Evolutionary conservation across 2,797 vertebrate species (phyloP).

Genomic region (Eupleurogrammus muticus): DNA sequence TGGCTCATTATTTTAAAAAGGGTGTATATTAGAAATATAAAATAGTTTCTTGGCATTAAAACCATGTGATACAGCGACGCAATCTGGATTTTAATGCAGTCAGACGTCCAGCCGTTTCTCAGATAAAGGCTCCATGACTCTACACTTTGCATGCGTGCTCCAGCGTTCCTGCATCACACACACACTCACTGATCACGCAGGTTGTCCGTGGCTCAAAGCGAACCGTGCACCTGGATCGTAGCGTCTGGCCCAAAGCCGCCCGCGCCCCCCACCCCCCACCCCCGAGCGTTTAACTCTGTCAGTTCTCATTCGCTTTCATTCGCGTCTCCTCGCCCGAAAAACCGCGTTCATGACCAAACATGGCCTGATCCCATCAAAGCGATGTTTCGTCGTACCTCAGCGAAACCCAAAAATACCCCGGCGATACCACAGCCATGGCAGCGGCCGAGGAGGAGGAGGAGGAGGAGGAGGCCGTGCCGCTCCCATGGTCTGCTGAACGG

Average conservation of each 20-base stretch:
- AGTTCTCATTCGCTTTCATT: constrained; percentile 65
- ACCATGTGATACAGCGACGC: constrained; percentile 4
- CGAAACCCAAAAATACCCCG: constrained; percentile 45
- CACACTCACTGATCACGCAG: constrained; percentile 39
- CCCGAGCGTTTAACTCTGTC: constrained; percentile 61
- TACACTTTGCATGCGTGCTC: not conserved
- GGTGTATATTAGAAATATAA: constrained; percentile 8
- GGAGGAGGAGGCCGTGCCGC: constrained; percentile 28
- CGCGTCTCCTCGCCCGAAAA: constrained; percentile 57
- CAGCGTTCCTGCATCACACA: constrained; percentile 23
- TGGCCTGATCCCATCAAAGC: constrained; percentile 60
- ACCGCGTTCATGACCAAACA: constrained; percentile 74
- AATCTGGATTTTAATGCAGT: not conserved
- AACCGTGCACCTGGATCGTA: constrained; percentile 40
- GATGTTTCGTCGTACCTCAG: constrained; percentile 56
- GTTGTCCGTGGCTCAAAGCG: constrained; percentile 18
- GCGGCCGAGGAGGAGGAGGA: not conserved
- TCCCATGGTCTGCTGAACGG: constrained; percentile 38
- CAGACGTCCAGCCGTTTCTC: not conserved
- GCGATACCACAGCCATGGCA: constrained; percentile 31
- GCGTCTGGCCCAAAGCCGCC: constrained; percentile 33
- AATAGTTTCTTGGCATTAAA: constrained; percentile 4
- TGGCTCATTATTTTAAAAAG: constrained; percentile 23
- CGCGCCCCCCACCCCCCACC: constrained; percentile 39
- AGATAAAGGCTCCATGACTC: constrained; percentile 17